Conservation (phyloP, 2,797 vertebrate genomes). For the Craterocephalus amniculus region DNA sequence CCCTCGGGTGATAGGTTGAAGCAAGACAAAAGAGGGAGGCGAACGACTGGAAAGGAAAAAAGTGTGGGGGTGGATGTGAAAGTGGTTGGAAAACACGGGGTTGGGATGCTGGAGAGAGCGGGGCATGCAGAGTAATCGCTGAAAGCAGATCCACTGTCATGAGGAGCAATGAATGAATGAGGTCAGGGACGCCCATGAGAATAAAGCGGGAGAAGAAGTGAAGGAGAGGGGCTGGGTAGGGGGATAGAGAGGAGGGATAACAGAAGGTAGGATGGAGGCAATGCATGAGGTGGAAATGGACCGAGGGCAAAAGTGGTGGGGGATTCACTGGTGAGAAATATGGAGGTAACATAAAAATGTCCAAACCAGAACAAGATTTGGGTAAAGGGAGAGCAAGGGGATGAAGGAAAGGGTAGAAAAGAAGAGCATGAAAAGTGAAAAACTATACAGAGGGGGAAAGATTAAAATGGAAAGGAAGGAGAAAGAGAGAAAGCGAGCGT, state of each 20-base stretch:
- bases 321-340: slow-evolving; percentile 17
- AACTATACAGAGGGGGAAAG: not conserved
- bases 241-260: slow-evolving; percentile 32
- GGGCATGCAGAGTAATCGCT: slow-evolving; percentile 70
- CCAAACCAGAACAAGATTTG: slow-evolving; percentile 2
- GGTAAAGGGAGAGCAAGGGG: not conserved
- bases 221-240: slow-evolving; percentile 31
- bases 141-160: slow-evolving; percentile 73
- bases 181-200: slow-evolving; percentile 82
- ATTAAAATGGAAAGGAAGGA: slow-evolving; percentile 11
- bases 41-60: slow-evolving; percentile 46
- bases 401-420: not conserved
- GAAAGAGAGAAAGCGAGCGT: not conserved
- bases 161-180: slow-evolving; percentile 81
- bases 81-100: slow-evolving; percentile 66
- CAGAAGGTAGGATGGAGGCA: slow-evolving; percentile 35
- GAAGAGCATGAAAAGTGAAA: not conserved
- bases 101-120: slow-evolving; percentile 51
- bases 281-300: slow-evolving; percentile 28
- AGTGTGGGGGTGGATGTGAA: slow-evolving; percentile 42
- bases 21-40: slow-evolving; percentile 74
- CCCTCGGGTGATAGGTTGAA: slow-evolving; percentile 73
- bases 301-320: slow-evolving; percentile 8
- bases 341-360: slow-evolving; percentile 11
- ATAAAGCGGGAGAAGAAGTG: slow-evolving; percentile 42